A percentile compares a stretch with the other conserved stretches of the same genome.
These are phyloP conservation scores for Acanthaster planci DNA, from an alignment of 35 echinoderm and acorn worm genomes.

Conservation along the genomic window DNA sequence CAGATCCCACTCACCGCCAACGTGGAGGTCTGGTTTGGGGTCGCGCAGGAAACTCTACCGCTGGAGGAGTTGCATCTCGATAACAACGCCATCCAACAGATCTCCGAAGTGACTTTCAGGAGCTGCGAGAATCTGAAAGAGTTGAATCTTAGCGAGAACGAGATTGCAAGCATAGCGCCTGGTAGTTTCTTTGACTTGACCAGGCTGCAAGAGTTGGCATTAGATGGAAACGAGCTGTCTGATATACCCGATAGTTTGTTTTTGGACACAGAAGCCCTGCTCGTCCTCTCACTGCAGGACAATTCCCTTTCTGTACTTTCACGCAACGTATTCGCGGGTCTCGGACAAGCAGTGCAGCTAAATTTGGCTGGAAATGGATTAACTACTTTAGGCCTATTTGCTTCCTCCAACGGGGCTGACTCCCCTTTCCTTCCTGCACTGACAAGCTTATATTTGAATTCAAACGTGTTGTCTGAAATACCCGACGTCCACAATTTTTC, in stretches of 20 bases:
- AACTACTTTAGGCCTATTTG: neutral
- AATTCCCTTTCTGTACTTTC: neutral
- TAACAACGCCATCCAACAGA: neutral
- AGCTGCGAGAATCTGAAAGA: conserved; percentile 7
- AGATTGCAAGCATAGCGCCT: neutral
- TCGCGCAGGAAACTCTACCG: neutral
- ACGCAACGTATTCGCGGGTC: neutral
- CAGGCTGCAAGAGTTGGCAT: neutral
- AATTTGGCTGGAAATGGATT: conserved; percentile 5
- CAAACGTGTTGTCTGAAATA: neutral
- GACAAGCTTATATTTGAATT: neutral
- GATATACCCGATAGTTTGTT: neutral
- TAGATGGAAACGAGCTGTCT: neutral
- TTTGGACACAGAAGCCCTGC: neutral
- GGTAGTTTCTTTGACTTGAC: neutral
- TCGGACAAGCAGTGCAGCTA: neutral
- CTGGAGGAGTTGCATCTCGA: conserved; percentile 5
- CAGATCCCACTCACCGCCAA: neutral
- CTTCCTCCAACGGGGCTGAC: neutral
- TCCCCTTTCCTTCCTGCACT: neutral
- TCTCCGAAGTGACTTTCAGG: neutral
- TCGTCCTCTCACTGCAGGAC: neutral
- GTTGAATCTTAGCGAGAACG: neutral
- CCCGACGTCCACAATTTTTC: neutral
- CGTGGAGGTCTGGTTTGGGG: conserved; percentile 16